Base-by-base conservation (phyloP, 2,888 invertebrate genomes). In the Lasioglossum morio region DNA sequence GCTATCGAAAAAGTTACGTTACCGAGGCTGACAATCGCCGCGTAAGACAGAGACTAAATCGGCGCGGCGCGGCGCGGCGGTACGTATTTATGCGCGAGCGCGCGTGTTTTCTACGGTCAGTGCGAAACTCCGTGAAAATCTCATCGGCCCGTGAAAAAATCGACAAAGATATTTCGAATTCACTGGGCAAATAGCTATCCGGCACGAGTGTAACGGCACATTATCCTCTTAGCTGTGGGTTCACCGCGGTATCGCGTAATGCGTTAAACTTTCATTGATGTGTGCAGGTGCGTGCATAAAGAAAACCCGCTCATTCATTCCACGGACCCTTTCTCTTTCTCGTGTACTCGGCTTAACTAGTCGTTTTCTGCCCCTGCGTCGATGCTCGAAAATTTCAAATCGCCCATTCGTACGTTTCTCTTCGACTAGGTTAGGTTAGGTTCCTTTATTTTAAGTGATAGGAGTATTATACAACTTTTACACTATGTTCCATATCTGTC, bases 121-220 rank as follows among this genome's bases (percentile, higher is more conserved):
- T 85, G 87, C 85, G 88, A 76, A 72, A 77, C 79, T 74, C 85
- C 48, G 87, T 86, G 88, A 87, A 90, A 86, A 87, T 73, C 81
- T 40, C 87, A 90, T 12, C 75, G 84, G 82, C 46, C 82, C 85
- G 89, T 90, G 84, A 85, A 84, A 89, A 90, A 89, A 89, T 90
- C 80, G 81, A 90, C 90, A 90, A 90, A 90, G 90, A 90, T 88
- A 89, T 89, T 90, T 90, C 89, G 81, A 85, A 90, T 87, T 89
- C 89, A 90, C 88, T 90, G 88, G 82, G 89, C 90, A 90, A 89
- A 89, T 76, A 75, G 84, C 77, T 86, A 82, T 81, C 86, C 82
- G 57, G 81, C 79, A 69, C 79, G 79, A 74, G 84, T 69, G 37
- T 89, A 90, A 90, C 89, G 86, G 84, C 88, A 90, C 88, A 90